Percentiles rank a stretch among this genome's conserved stretches.
Conservation (phyloP, 2,797 vertebrate genomes). For the Antennarius maculatus region DNA sequence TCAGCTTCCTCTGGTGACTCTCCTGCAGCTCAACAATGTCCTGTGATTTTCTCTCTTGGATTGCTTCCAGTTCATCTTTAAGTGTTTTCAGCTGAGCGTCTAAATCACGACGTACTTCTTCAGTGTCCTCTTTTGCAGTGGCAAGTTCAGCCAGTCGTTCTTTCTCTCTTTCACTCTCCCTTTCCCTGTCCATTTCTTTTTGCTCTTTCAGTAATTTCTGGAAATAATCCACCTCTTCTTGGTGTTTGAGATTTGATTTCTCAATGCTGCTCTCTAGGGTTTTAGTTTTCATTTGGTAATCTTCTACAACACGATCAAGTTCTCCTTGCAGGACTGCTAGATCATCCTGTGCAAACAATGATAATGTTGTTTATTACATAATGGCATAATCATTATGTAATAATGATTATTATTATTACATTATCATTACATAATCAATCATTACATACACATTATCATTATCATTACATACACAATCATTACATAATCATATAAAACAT, state of each 20-base stretch:
- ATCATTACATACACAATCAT: too few relatives aligned
- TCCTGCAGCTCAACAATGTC: conserved; percentile 80
- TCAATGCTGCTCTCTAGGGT: conserved; percentile 79
- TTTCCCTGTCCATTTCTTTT: conserved; percentile 73
- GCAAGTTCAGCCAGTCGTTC: conserved; percentile 69
- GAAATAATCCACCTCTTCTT: conserved; percentile 81
- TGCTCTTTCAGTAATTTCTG: conserved; percentile 84
- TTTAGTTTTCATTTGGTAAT: conserved; percentile 79
- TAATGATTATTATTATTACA: too few relatives aligned
- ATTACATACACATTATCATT: too few relatives aligned
- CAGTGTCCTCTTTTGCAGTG: conserved; percentile 66
- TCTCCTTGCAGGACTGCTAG: conserved; percentile 78
- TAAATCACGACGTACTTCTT: conserved; percentile 71
- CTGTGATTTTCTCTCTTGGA: conserved; percentile 72
- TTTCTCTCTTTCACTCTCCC: conserved; percentile 72
- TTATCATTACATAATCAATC: too few relatives aligned
- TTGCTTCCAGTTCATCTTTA: conserved; percentile 78
- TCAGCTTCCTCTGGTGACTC: conserved; percentile 79
- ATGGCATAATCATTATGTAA: too few relatives aligned
- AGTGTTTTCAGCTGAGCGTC: conserved; percentile 82
- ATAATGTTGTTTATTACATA: neutral
- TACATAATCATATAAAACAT: neutral
- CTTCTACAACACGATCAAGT: conserved; percentile 73
- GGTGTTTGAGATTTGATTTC: conserved; percentile 77
- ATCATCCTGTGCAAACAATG: conserved; percentile 78